A percentile compares a stretch with the other conserved stretches of the same genome.
Evolutionary conservation across 2,888 invertebrate species (phyloP).

Genomic region (Helobdella robusta): DNA sequence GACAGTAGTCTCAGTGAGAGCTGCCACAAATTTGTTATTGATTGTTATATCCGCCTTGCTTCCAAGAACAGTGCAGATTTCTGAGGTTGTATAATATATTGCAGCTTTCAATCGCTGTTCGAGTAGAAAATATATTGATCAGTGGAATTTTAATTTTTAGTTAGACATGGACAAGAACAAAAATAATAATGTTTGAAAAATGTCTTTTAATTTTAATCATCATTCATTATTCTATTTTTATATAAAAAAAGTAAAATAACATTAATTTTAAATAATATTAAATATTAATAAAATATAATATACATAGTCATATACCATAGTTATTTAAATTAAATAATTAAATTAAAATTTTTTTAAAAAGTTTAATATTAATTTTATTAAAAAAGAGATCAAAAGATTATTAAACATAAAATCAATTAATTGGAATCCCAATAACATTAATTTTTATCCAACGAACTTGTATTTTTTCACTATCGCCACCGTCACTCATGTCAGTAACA

Average conservation of each 20-base stretch:
- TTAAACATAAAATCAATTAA: neutral
- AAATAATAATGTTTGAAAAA: too few relatives aligned
- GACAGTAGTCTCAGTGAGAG: conserved; percentile 58
- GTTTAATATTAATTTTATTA: too few relatives aligned
- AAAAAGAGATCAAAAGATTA: too few relatives aligned
- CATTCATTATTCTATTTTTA: neutral
- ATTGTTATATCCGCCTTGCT: conserved; percentile 42
- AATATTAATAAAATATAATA: neutral
- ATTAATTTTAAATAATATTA: too few relatives aligned
- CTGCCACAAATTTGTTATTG: conserved; percentile 55
- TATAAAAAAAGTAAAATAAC: too few relatives aligned
- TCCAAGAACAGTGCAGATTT: conserved; percentile 54
- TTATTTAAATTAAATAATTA: neutral
- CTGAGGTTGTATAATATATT: conserved; percentile 55
- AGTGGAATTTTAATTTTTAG: too few relatives aligned
- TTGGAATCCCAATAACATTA: neutral
- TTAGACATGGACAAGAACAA: too few relatives aligned
- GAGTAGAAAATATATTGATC: too few relatives aligned
- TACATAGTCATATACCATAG: neutral
- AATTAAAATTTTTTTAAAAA: neutral
- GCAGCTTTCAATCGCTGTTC: conserved; percentile 56
- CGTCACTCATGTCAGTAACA: too few relatives aligned
- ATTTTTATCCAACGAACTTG: neutral
- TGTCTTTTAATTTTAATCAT: neutral
- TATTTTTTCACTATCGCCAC: conserved; percentile 5